These are phyloP conservation scores for Cirrhinus mrigala DNA, from an alignment of 2,797 vertebrate genomes.

Conservation along the genomic window DNA sequence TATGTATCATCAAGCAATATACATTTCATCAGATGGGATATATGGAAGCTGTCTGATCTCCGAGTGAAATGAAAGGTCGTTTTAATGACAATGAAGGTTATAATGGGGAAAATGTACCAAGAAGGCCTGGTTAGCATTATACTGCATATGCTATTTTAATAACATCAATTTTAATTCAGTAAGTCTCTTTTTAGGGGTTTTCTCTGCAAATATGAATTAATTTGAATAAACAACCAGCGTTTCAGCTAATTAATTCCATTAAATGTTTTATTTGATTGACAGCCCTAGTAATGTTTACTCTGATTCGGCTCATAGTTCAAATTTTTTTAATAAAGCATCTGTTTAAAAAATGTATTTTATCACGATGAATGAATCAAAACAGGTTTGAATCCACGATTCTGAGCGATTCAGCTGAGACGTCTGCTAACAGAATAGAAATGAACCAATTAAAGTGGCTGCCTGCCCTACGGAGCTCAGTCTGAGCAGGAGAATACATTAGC, in stretches of 20 bases:
- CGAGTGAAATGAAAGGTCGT: conserved; percentile 6
- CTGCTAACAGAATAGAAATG: conserved; percentile 70
- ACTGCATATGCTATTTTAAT: conserved; percentile 3
- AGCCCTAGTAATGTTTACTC: neutral
- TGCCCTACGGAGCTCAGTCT: conserved; percentile 53
- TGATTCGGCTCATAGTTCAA: neutral
- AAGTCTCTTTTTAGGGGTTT: too few relatives aligned
- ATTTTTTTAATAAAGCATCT: neutral
- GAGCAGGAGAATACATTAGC: conserved; percentile 58
- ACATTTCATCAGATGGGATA: conserved; percentile 66
- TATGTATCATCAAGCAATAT: conserved; percentile 20
- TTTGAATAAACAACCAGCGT: neutral
- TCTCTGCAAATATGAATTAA: neutral
- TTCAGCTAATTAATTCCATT: neutral
- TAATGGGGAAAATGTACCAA: neutral
- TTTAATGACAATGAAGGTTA: conserved; percentile 33
- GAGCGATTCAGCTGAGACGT: conserved; percentile 33
- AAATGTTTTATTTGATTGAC: neutral
- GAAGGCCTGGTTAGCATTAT: neutral
- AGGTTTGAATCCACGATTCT: conserved; percentile 21
- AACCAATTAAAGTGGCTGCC: conserved; percentile 71
- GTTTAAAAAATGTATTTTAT: conserved; percentile 17
- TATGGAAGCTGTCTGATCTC: conserved; percentile 66
- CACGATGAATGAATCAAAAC: conserved; percentile 19
- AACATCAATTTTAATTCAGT: neutral